Percentiles rank a stretch among this genome's conserved stretches.
phyloP scores from a whole-genome alignment of 2,888 invertebrate species.

The Magallana nippona region DNA sequence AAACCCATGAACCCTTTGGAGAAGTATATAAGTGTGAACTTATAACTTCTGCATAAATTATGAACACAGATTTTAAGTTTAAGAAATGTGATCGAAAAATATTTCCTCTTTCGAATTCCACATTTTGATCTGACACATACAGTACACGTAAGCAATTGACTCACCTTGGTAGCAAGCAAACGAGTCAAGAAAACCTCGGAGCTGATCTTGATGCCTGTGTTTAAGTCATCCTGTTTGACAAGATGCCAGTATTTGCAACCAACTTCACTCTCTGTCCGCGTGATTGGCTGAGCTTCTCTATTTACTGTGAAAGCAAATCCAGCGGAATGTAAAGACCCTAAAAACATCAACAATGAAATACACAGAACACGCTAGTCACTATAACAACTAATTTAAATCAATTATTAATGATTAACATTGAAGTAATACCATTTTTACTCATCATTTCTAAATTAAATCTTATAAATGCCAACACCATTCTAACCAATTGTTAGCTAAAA shows the following conservation, averaged over 20 bases:
- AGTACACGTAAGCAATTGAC: not conserved
- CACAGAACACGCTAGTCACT: not conserved
- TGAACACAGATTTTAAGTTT: no score
- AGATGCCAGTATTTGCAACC: slow-evolving; percentile 74
- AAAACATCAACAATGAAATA: slow-evolving; percentile 33
- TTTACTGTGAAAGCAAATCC: slow-evolving; percentile 44
- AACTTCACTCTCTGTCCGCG: slow-evolving; percentile 69
- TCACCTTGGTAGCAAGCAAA: slow-evolving; percentile 94
- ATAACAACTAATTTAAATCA: not conserved
- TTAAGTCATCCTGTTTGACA: slow-evolving; percentile 75
- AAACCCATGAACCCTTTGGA: no score
- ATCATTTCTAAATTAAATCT: no score
- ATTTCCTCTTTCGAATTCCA: no score
- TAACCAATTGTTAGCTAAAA: no score
- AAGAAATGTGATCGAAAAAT: no score
- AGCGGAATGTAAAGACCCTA: slow-evolving; percentile 73
- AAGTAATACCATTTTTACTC: no score
- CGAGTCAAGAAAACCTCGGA: slow-evolving; percentile 99
- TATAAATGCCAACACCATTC: no score
- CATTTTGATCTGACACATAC: no score
- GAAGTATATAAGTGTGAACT: no score
- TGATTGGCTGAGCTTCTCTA: slow-evolving; percentile 63
- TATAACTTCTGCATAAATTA: no score
- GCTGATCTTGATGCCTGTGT: slow-evolving; percentile 84
- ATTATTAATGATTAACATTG: no score